Evolutionary conservation across 2,113 vertebrate genomes (phyloP), one percentile per base, ranked within the genome.

Genomic region (Notiomystis cincta): DNA sequence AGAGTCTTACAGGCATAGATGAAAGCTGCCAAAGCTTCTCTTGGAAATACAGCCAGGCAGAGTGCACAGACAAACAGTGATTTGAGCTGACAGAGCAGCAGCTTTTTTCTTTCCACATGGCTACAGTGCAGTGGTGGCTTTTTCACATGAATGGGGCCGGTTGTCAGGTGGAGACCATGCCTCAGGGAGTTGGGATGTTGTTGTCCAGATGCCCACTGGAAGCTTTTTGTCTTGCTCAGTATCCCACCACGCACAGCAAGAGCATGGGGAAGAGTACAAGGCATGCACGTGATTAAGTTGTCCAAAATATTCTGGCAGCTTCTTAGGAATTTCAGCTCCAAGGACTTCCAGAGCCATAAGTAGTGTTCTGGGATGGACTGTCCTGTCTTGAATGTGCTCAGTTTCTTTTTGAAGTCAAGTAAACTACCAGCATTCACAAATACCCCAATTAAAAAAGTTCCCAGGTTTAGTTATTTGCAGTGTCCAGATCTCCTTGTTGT

Each of bases 241-340:
- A 3, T 65, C 40, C 40, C 0, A 0, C 37, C 56, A 17, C 4
- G 10, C 28, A 30, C 47, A 54, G 61, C 22, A 37, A 16, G 2
- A 11, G 35, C 25, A 3, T 1, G 38, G 42, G 40, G 16, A 20
- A 44, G 70, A 54, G 25, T 11, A 58, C 47, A 22, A 53, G 72
- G 51, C 61, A 23, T 0, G 0, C 1, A 0, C 0, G 0, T 31
- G 24, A n/a, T 64, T 30, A 19, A 5, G 2, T 4, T 62, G 38
- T 44, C 33, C 40, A 56, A 9, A 48, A 27, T 77, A 33, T 69
- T 77, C 71, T 83, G 72, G 28, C 47, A 88, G n/a, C 45, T 12
- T 57, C 11, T 33, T 44, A 30, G 70, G 28, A n/a, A 30, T 50
- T 80, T 47, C 37, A 83, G 57, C 53, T 72, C 40, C 45, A 50